Percentiles rank a stretch among this genome's conserved stretches.
Conservation (phyloP, 2,113 vertebrate species). For the Miniopterus natalensis region DNA sequence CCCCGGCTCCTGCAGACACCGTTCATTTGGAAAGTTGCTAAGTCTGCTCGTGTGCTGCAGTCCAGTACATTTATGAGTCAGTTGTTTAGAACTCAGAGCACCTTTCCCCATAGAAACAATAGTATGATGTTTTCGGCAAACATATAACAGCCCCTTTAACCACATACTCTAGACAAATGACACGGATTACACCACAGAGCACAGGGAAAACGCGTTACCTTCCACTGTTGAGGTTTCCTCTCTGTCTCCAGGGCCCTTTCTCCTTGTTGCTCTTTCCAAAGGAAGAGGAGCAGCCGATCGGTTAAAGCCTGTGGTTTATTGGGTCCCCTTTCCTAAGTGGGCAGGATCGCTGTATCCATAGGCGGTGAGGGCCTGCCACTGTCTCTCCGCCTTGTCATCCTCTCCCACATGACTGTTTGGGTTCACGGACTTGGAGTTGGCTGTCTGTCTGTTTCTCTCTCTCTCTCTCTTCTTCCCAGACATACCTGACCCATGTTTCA, state of each 20-base stretch:
- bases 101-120: neutral
- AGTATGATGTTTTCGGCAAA: neutral
- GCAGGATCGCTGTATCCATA: neutral
- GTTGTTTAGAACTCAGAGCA: neutral
- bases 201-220: no score
- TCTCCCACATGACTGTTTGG: neutral
- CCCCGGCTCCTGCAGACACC: neutral
- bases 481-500: neutral
- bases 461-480: neutral
- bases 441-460: neutral
- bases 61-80: neutral
- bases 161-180: neutral
- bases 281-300: neutral
- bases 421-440: neutral
- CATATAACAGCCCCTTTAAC: neutral
- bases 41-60: neutral
- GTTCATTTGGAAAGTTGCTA: neutral
- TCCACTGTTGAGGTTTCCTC: neutral
- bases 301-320: neutral
- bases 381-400: neutral
- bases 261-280: neutral
- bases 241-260: neutral
- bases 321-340: neutral
- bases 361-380: rapidly evolving
- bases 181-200: no score